These are phyloP conservation scores for Drosophila micromelanica DNA, from an alignment of 1,140 invertebrate genomes.

Conservation along the genomic window DNA sequence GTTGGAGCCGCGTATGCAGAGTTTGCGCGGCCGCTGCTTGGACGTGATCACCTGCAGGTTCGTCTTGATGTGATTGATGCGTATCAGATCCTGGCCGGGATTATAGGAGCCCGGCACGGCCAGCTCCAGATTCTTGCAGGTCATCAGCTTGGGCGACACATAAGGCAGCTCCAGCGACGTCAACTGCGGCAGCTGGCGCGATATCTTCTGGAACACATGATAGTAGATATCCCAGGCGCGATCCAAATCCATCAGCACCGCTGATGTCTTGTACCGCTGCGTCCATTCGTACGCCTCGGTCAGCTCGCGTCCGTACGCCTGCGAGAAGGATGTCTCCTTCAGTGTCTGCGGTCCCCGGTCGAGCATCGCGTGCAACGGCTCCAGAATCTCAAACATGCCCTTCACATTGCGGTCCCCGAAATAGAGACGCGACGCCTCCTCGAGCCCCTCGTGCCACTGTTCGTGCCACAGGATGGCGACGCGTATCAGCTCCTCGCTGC, in stretches of 20 bases:
- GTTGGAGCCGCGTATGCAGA: conserved; percentile 97
- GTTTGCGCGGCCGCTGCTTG: conserved; percentile 98
- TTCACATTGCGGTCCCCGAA: conserved; percentile 97
- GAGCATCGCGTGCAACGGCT: conserved; percentile 97
- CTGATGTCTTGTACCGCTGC: conserved; percentile 92
- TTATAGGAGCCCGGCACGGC: conserved; percentile 98
- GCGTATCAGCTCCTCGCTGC: conserved; percentile 98
- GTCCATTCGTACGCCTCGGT: conserved; percentile 98
- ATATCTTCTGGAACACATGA: conserved; percentile 97
- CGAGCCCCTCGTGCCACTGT: conserved; percentile 99
- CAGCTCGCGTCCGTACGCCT: conserved; percentile 97
- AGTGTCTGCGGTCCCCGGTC: conserved; percentile 96
- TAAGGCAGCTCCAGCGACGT: conserved; percentile 94
- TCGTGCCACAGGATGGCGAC: conserved; percentile 99
- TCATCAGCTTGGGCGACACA: conserved; percentile 95
- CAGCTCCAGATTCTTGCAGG: conserved; percentile 95
- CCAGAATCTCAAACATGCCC: conserved; percentile 97
- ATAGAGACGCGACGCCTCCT: conserved; percentile 98
- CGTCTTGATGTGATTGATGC: conserved; percentile 95
- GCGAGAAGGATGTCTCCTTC: conserved; percentile 98
- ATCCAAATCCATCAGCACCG: conserved; percentile 95
- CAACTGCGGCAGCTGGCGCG: conserved; percentile 95
- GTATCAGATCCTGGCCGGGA: conserved; percentile 89
- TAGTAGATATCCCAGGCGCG: conserved; percentile 99
- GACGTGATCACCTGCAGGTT: conserved; percentile 96